phyloP scores from a whole-genome alignment of 2,888 invertebrate genomes.

The Cryptocheilus praepositus region DNA sequence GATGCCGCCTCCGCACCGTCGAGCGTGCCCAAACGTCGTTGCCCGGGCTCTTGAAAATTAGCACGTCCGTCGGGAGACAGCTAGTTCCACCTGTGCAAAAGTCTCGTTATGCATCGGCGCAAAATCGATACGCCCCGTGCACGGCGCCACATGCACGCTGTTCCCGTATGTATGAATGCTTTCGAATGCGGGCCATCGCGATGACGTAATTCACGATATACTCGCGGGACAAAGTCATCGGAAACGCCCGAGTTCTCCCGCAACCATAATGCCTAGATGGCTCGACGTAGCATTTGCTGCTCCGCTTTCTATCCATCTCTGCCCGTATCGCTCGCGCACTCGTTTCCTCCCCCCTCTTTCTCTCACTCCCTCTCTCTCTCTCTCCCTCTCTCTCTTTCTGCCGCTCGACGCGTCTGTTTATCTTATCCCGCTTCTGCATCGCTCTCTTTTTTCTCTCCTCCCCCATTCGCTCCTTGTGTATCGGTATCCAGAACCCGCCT shows the following conservation, averaged over 20 bases:
- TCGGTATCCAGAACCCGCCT: not conserved
- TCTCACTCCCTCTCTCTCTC: not conserved
- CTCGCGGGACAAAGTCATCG: slow-evolving; percentile 54
- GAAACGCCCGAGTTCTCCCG: slow-evolving; percentile 52
- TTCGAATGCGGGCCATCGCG: slow-evolving; percentile 57
- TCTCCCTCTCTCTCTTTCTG: slow-evolving; percentile 27
- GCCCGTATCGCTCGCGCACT: not conserved
- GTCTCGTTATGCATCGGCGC: slow-evolving; percentile 37
- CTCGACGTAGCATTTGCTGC: not conserved
- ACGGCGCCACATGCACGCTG: not conserved
- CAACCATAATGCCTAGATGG: slow-evolving; percentile 18
- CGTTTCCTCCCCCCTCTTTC: slow-evolving; percentile 8
- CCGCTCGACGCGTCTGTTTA: slow-evolving; percentile 1
- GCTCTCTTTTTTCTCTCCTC: slow-evolving; percentile 13
- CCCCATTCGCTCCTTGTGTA: slow-evolving; percentile 1
- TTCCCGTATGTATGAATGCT: slow-evolving; percentile 24
- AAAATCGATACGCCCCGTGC: slow-evolving; percentile 47
- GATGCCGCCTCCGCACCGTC: too few relatives aligned
- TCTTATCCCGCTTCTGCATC: not conserved
- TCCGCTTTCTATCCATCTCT: slow-evolving; percentile 6
- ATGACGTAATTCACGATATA: slow-evolving; percentile 59
- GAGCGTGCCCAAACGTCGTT: too few relatives aligned
- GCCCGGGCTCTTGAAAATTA: too few relatives aligned
- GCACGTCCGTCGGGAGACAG: too few relatives aligned
- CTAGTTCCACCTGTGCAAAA: slow-evolving; percentile 2